Conservation (phyloP, 1,140 invertebrate genomes). For the Homarus americanus region DNA sequence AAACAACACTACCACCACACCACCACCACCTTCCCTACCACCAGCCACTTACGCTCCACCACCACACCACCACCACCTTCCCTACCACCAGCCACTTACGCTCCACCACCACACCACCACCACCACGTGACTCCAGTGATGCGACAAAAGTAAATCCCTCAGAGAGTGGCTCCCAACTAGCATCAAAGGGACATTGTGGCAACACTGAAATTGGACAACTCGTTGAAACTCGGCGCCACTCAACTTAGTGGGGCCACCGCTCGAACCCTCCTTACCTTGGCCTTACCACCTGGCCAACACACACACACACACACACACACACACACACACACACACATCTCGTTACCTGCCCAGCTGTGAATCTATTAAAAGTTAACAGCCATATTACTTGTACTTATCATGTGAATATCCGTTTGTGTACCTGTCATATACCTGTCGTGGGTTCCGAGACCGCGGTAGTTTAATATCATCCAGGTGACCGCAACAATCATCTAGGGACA, state of each 20-base stretch:
- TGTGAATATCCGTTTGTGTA: no score
- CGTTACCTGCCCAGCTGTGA: no score
- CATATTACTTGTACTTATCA: no score
- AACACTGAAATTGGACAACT: slow-evolving; percentile 18
- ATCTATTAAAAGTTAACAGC: no score
- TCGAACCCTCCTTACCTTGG: no score
- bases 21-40: background rate
- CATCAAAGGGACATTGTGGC: slow-evolving; percentile 1
- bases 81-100: background rate
- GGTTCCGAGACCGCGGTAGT: no score
- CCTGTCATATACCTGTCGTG: no score
- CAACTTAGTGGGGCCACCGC: background rate
- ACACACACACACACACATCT: no score
- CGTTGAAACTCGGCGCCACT: background rate
- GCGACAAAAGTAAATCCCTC: background rate
- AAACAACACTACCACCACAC: background rate
- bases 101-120: background rate
- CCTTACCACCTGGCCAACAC: no score
- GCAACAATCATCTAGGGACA: no score
- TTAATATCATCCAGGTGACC: no score
- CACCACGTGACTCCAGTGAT: background rate
- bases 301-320: no score
- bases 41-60: background rate
- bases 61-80: background rate
- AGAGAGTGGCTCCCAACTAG: background rate